Evolutionary conservation across 2,113 vertebrate genomes (phyloP).

Genomic region (Cervus canadensis): DNA sequence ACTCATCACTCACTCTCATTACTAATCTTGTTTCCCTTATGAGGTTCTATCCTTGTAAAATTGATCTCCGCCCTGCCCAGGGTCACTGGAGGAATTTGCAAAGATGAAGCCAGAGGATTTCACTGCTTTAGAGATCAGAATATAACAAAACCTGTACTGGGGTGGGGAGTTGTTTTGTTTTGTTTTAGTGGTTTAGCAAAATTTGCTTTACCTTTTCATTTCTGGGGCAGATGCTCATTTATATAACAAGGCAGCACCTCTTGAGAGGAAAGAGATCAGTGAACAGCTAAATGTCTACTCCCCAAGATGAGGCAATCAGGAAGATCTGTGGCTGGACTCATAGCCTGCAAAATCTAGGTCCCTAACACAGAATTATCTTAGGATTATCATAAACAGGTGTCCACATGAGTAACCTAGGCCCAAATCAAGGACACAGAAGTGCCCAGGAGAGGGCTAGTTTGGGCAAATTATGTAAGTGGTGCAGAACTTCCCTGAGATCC

Average conservation of each 20-base stretch:
- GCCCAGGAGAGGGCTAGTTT: background rate
- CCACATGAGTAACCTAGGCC: background rate
- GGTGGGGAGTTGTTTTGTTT: background rate
- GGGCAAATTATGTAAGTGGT: background rate
- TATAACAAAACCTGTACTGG: background rate
- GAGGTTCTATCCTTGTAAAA: background rate
- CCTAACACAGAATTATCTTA: background rate
- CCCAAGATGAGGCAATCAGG: background rate
- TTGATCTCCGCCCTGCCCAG: background rate
- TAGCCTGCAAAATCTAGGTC: background rate
- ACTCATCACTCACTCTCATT: background rate
- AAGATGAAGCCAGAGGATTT: background rate
- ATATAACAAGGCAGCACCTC: background rate
- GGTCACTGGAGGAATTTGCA: background rate
- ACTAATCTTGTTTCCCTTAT: background rate
- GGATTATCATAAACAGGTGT: background rate
- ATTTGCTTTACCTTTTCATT: background rate
- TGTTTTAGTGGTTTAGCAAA: background rate
- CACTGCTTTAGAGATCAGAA: background rate
- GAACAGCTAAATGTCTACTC: background rate
- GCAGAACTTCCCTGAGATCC: background rate
- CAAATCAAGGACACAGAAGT: background rate
- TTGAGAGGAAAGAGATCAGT: background rate
- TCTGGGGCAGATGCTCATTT: background rate
- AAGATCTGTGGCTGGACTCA: background rate